Evolutionary conservation across 2,113 vertebrate species (phyloP).

Genomic region (Anseranas semipalmata): DNA sequence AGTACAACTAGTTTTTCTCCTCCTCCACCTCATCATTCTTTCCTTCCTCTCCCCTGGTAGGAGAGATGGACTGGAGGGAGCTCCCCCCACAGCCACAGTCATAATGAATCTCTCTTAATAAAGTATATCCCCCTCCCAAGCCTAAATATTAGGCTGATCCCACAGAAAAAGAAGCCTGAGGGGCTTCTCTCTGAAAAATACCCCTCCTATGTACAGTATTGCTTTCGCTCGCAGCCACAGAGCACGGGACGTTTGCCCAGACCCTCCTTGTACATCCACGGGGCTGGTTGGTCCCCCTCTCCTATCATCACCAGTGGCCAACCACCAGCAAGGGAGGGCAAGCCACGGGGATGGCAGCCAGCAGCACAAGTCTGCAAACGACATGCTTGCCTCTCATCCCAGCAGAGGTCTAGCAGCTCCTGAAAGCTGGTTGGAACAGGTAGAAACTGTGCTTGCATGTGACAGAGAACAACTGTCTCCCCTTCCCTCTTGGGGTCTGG

Average conservation of each 20-base stretch:
- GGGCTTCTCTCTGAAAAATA: background rate
- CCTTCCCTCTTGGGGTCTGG: background rate
- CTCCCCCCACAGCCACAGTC: background rate
- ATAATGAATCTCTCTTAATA: conserved; percentile 1
- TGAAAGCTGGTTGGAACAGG: background rate
- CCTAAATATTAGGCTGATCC: conserved; percentile 69
- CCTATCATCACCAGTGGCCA: background rate
- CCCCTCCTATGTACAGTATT: conserved; percentile 61
- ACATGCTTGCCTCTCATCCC: background rate
- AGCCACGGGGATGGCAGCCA: background rate
- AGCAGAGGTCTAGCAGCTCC: background rate
- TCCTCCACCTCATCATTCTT: background rate
- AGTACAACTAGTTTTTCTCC: conserved; percentile 15
- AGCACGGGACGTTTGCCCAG: background rate
- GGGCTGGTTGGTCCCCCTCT: background rate
- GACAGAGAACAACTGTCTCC: background rate
- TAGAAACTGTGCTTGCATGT: background rate
- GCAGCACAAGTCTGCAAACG: background rate
- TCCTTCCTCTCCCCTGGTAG: background rate
- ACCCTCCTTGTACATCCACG: accelerated
- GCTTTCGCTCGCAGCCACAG: background rate
- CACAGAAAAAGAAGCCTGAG: background rate
- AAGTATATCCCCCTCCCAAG: background rate
- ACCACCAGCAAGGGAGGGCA: background rate
- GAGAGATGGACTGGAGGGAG: background rate